Conservation (phyloP, 2,888 invertebrate genomes). For the Erebia palarica region DNA sequence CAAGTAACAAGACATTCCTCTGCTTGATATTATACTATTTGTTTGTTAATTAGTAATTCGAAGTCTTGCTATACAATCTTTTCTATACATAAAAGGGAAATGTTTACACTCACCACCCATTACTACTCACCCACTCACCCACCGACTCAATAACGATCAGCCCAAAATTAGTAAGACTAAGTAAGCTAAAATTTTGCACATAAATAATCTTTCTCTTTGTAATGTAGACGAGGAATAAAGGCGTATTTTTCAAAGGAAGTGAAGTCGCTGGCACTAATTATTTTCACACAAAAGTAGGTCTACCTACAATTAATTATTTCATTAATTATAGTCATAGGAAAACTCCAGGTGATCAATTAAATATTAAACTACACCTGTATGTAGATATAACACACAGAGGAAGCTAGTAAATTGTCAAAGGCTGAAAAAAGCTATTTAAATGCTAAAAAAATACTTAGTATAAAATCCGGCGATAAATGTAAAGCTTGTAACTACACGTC, state of each 20-base stretch:
- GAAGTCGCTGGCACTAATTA: no score
- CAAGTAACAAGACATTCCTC: neutral
- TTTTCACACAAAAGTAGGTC: no score
- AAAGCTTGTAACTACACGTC: constrained; percentile 19
- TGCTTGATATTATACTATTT: neutral
- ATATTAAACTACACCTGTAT: neutral
- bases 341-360: neutral
- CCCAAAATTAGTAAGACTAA: no score
- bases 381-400: neutral
- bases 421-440: constrained; percentile 12
- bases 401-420: constrained; percentile 8
- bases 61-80: neutral
- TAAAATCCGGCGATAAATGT: constrained; percentile 17
- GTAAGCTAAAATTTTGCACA: no score
- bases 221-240: no score
- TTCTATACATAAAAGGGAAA: no score
- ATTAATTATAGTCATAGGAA: neutral
- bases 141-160: no score
- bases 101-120: no score
- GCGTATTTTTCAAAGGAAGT: no score
- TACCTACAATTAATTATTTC: neutral
- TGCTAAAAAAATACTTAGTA: constrained; percentile 15
- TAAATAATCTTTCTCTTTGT: no score
- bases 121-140: no score
- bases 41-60: neutral